Evolutionary conservation across 1,140 invertebrate species (phyloP), one percentile per base, ranked within the genome.

Genomic region (Leptonema lineaticorne): DNA sequence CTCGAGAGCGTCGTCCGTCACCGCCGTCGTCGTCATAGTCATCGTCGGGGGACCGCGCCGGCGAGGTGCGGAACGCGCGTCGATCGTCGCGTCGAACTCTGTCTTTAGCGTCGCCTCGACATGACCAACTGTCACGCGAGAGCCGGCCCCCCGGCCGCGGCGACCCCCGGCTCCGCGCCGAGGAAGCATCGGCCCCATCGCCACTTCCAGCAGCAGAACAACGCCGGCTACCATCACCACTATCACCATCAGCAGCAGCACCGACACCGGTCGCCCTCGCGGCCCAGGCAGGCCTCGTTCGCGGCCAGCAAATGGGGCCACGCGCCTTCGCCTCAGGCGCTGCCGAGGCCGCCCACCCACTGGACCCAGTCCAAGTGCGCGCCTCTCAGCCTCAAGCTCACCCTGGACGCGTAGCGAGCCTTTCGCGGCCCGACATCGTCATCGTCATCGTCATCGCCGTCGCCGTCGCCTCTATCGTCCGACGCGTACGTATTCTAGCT

Each of bases 251-350:
- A 68, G 65, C 46, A 22, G n/a, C 66, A 46, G 33, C 65, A 56
- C 3, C 69, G 62, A 48, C 63, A 63, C 28, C 26, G 22, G 18
- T 24, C 41, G 41, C 41, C 5, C 37, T 63, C 74, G 46, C 70
- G 65, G 46, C 67, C 73, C n/a, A 24, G 4, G 72, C 28, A 70
- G 68, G 70, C 74, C 59, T 63, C 74, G 41, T 82, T 78, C 74
- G 81, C 81, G 27, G 78, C 73, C 67, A 78, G 78, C 76, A 82
- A 82, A 74, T 82, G 81, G 81, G 80, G 80, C 75, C 77, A 78
- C 65, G 79, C 81, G 37, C 81, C 81, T 46, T 76, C 78, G 22
- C 77, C 81, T 20, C 75, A 76, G 30, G 79, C 80, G 14, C 74
- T 82, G 74, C 81, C 81, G 7, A 79, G 79, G 29, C 81, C 81